Percentiles rank a stretch among this genome's conserved stretches.
Evolutionary conservation across 2,113 vertebrate species (phyloP).

Genomic region (Cryptoleucopteryx plumbea): DNA sequence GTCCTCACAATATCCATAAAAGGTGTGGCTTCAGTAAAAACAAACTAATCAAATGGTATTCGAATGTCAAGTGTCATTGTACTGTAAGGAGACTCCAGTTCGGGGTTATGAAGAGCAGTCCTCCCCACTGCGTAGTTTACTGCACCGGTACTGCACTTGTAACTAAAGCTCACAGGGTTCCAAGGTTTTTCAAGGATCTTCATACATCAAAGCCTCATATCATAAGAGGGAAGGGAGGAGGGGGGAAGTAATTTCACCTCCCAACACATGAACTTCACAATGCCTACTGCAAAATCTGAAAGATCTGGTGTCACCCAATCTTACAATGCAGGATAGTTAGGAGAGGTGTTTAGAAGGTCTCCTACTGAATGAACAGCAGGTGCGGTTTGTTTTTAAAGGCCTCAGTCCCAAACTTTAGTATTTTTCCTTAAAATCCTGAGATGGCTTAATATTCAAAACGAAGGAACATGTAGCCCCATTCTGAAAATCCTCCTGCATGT

Average conservation of each 20-base stretch:
- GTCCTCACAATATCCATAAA: background rate
- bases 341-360: background rate
- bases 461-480: background rate
- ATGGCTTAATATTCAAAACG: background rate
- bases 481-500: background rate
- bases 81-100: background rate
- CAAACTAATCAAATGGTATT: background rate
- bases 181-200: background rate
- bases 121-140: background rate
- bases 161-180: background rate
- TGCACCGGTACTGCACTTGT: background rate
- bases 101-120: background rate
- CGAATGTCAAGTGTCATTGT: background rate
- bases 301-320: background rate
- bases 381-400: background rate
- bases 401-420: background rate
- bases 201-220: background rate
- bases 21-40: background rate
- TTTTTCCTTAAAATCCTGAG: background rate
- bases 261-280: background rate
- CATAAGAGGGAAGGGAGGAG: rapidly evolving
- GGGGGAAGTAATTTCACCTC: background rate
- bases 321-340: background rate
- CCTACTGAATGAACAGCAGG: background rate
- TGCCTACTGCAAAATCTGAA: background rate